Evolutionary conservation across 2,888 invertebrate species (phyloP), one percentile per base, ranked within the genome.

Genomic region (Melinaea marsaeus): DNA sequence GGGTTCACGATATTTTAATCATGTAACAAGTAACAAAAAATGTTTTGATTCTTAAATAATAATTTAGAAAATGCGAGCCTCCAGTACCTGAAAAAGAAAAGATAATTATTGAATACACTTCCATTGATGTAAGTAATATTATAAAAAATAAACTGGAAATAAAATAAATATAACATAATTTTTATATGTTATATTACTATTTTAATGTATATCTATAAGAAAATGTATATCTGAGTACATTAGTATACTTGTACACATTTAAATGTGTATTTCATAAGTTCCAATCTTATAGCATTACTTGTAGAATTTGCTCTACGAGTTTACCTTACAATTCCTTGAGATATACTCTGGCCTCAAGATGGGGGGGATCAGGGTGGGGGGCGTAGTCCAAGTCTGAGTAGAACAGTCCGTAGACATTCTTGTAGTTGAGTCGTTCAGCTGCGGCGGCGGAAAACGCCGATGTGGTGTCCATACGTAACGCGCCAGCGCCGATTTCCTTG

Each of bases 361-460:
- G 95, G 0, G 95, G 95, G 13, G 89, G 77, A 0, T 78, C 71
- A 0, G 89, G 88, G 42, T 91, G 92, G 0, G 96, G 95, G 3
- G 91, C 91, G 72, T 94, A 91, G 2, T 92, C 91, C 71, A 93
- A 83, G 55, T 95, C 94, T 0, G 90, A 81, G 77, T 95, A 96
- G 37, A 91, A 88, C 35, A 95, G 80, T 33, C 90, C 81, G 83
- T 93, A 95, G 60, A 95, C 92, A 70, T 91, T 92, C 71, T 93
- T 92, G 84, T 95, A 96, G 60, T 94, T 94, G 60, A 95, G 86
- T 67, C 94, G 92, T 68, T 93, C 93, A 62, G 95, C 93, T 0
- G 95, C 94, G 57, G 93, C 93, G 0, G 95, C 95, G 7, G 96
- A 95, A 82, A 92, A 96, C 58, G 93, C 92, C 48, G 96, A 96